These are phyloP conservation scores for Caenorhabditis angaria DNA, from an alignment of 2,888 invertebrate genomes.

Conservation along the genomic window DNA sequence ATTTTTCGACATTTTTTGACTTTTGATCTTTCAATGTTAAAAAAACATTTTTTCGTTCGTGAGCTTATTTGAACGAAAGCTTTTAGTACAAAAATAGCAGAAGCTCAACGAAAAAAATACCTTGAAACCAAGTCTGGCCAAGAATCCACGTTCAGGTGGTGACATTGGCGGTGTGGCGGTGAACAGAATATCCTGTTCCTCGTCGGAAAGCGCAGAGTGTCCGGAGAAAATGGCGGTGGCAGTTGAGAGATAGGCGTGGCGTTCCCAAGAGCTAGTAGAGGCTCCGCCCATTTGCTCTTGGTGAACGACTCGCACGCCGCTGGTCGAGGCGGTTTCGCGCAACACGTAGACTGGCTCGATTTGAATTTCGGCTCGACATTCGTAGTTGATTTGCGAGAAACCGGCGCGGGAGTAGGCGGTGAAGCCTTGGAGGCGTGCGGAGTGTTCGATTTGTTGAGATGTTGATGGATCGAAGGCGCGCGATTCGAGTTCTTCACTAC, in stretches of 20 bases:
- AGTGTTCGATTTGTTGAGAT: neutral
- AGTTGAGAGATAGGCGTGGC: constrained; percentile 43
- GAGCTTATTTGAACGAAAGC: too few species aligned
- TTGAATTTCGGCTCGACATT: constrained; percentile 51
- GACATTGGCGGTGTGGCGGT: constrained; percentile 49
- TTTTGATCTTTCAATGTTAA: too few species aligned
- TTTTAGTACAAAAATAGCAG: neutral
- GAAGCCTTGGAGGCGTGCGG: neutral
- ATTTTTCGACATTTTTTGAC: too few species aligned
- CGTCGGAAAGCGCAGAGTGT: constrained; percentile 35
- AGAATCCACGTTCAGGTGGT: constrained; percentile 29
- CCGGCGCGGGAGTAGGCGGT: constrained; percentile 20
- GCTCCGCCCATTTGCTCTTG: neutral
- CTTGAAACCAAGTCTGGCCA: constrained; percentile 52
- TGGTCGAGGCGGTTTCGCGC: constrained; percentile 18
- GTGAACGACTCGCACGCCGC: neutral
- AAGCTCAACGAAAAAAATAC: constrained; percentile 8
- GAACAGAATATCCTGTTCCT: constrained; percentile 49
- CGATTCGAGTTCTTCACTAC: constrained; percentile 12
- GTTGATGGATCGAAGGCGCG: neutral
- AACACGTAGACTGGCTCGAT: constrained; percentile 51
- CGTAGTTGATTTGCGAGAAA: constrained; percentile 46
- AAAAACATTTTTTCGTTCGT: too few species aligned
- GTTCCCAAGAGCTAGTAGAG: too few species aligned
- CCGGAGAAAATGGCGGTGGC: constrained; percentile 39